A percentile compares a stretch with the other conserved stretches of the same genome.
phyloP scores from a whole-genome alignment of 2,113 vertebrate species.

The Mormyrus lacerda region DNA sequence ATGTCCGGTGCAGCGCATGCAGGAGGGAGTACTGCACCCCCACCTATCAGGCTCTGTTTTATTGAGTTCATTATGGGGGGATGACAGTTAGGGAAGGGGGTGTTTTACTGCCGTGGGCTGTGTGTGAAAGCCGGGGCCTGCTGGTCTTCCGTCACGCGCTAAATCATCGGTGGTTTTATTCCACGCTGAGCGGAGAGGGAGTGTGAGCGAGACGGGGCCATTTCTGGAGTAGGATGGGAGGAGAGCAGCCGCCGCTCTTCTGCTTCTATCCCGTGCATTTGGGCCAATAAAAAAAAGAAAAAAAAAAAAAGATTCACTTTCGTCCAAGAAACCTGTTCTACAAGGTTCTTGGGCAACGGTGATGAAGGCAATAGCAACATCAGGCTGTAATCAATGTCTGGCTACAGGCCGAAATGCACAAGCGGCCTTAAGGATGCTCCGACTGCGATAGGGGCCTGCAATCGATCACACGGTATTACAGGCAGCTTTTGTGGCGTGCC shows the following conservation, averaged over 20 bases:
- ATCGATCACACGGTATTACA: background rate
- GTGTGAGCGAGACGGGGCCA: background rate
- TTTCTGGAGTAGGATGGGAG: background rate
- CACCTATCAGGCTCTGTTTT: constrained; percentile 48
- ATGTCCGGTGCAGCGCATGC: background rate
- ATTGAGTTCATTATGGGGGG: constrained; percentile 61
- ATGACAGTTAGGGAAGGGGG: constrained; percentile 53
- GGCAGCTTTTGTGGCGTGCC: constrained; percentile 2
- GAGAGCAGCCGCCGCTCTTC: background rate
- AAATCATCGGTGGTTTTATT: constrained; percentile 44
- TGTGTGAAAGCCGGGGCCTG: constrained; percentile 60
- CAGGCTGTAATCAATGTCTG: background rate
- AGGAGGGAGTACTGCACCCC: constrained; percentile 14
- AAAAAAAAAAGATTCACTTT: background rate
- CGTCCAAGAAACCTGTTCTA: constrained; percentile 5
- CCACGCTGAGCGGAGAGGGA: background rate
- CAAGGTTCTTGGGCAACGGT: background rate
- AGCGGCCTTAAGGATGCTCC: background rate
- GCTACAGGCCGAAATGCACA: background rate
- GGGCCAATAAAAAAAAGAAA: background rate
- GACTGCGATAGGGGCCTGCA: background rate
- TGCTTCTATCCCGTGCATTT: background rate
- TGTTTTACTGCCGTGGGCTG: constrained; percentile 68
- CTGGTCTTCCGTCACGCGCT: constrained; percentile 50
- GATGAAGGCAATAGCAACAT: background rate